Evolutionary conservation across 2,797 vertebrate species (phyloP).

Genomic region (Cygnus olor): DNA sequence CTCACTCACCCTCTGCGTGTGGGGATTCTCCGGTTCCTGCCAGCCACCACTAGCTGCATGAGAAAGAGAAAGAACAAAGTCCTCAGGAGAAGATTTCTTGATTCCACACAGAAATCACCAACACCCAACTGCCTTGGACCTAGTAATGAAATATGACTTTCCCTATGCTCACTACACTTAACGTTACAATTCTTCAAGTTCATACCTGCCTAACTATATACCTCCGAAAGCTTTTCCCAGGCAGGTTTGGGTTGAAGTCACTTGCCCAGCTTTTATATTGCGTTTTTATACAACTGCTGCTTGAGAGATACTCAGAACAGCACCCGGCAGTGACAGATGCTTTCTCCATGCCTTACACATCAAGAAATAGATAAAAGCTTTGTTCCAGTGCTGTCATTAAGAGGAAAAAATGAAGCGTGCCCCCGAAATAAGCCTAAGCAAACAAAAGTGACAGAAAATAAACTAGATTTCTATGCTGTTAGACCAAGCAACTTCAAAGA

Average conservation of each 20-base stretch:
- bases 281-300: background rate
- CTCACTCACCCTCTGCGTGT: slow-evolving; percentile 91
- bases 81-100: background rate
- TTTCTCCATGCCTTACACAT: background rate
- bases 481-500: background rate
- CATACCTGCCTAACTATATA: background rate
- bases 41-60: slow-evolving; percentile 95
- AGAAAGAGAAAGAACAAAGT: slow-evolving; percentile 38
- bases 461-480: background rate
- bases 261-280: background rate
- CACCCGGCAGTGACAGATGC: background rate
- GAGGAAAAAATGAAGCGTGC: background rate
- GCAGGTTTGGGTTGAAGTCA: background rate
- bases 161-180: background rate
- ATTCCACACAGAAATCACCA: background rate
- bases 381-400: background rate
- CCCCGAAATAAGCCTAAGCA: background rate
- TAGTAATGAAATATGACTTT: background rate
- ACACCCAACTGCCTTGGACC: background rate
- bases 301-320: background rate
- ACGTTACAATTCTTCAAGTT: background rate
- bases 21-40: slow-evolving; percentile 97
- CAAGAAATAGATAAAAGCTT: background rate
- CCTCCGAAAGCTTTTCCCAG: background rate
- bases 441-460: background rate